These are phyloP conservation scores for Melanotus villosus DNA, from an alignment of 2,888 invertebrate species.

Conservation along the genomic window DNA sequence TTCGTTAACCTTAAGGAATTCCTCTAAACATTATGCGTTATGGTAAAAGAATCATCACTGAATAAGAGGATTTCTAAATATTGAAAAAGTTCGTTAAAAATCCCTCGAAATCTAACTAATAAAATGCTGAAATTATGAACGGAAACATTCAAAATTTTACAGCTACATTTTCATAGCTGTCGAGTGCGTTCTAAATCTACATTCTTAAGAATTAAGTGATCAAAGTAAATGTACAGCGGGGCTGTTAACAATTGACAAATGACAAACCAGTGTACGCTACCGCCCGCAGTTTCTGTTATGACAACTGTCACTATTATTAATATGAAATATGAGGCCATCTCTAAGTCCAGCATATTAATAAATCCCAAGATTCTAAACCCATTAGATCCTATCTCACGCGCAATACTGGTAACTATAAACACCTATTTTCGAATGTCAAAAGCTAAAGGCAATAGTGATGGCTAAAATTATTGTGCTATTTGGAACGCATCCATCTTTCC, in stretches of 20 bases:
- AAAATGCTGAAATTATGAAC: slow-evolving; percentile 11
- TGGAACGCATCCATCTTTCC: slow-evolving; percentile 18
- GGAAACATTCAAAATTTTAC: slow-evolving; percentile 19
- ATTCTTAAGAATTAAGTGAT: slow-evolving; percentile 46
- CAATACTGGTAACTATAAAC: slow-evolving; percentile 28
- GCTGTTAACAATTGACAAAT: slow-evolving; percentile 54
- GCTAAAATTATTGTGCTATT: slow-evolving; percentile 16
- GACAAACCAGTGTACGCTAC: slow-evolving; percentile 53
- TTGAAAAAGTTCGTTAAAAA: no score
- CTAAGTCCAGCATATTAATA: slow-evolving; percentile 42
- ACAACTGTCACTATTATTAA: slow-evolving; percentile 50
- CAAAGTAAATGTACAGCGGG: slow-evolving; percentile 36
- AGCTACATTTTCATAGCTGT: slow-evolving; percentile 18
- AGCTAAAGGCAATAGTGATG: slow-evolving; percentile 12
- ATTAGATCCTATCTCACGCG: slow-evolving; percentile 37
- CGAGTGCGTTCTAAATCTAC: slow-evolving; percentile 17
- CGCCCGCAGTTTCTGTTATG: slow-evolving; percentile 52
- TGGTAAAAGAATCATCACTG: no score
- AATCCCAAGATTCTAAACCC: slow-evolving; percentile 41
- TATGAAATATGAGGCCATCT: slow-evolving; percentile 47
- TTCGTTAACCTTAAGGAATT: no score
- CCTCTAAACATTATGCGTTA: no score
- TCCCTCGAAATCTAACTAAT: slow-evolving; percentile 4
- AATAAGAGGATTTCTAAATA: no score
- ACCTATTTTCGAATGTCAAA: slow-evolving; percentile 37